Conservation (phyloP, 2,113 vertebrate species). For the Anoplopoma fimbria region DNA sequence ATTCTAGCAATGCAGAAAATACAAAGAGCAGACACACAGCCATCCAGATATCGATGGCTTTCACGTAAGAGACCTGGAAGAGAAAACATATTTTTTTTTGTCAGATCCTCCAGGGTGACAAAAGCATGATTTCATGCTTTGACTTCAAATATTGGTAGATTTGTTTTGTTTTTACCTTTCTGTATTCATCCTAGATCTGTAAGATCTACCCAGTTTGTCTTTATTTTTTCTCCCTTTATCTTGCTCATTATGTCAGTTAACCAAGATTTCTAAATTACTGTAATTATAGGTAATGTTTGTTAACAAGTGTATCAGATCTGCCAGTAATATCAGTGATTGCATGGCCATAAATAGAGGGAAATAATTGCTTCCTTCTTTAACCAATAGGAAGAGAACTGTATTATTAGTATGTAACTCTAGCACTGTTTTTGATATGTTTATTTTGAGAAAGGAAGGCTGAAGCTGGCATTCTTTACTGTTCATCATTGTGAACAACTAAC, state of each 20-base stretch:
- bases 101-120: slow-evolving; percentile 45
- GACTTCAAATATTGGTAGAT: neutral
- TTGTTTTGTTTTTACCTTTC: neutral
- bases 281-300: slow-evolving; percentile 51
- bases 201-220: neutral
- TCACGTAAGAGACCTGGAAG: slow-evolving; percentile 96
- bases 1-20: slow-evolving; percentile 97
- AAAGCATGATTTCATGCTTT: neutral
- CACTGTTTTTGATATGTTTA: slow-evolving; percentile 34
- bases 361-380: slow-evolving; percentile 44
- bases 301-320: slow-evolving; percentile 43
- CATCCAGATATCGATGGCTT: slow-evolving; percentile 99
- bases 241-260: slow-evolving; percentile 20
- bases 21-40: slow-evolving; percentile 99
- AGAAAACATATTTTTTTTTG: slow-evolving; percentile 48
- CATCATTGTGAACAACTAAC: slow-evolving; percentile 44
- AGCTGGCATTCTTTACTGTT: slow-evolving; percentile 43
- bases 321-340: slow-evolving; percentile 22
- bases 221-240: neutral
- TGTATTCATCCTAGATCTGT: neutral
- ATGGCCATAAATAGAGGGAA: slow-evolving; percentile 27
- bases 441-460: slow-evolving; percentile 15
- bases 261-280: slow-evolving; percentile 29
- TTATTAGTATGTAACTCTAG: slow-evolving; percentile 18
- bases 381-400: neutral